These are phyloP conservation scores for Leiothrix lutea DNA, from an alignment of 2,113 vertebrate genomes.

Conservation along the genomic window DNA sequence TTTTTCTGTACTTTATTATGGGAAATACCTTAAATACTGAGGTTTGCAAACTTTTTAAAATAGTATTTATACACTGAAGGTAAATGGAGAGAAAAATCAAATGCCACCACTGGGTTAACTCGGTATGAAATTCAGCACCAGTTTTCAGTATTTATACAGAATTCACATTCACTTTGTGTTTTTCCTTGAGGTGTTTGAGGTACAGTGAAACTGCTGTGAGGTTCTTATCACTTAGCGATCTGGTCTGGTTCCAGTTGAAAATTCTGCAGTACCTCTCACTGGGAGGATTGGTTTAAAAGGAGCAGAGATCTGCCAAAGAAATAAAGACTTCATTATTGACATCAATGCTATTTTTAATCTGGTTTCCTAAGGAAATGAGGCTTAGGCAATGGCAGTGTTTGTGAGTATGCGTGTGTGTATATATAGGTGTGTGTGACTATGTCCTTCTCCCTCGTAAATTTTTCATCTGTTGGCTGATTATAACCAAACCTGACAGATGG, in stretches of 20 bases:
- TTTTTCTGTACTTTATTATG: constrained; percentile 17
- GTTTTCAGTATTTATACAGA: constrained; percentile 27
- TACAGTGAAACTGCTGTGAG: constrained; percentile 60
- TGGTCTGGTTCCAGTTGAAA: constrained; percentile 59
- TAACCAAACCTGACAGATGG: constrained; percentile 34
- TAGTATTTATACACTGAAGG: constrained; percentile 9
- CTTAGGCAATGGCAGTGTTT: constrained; percentile 24
- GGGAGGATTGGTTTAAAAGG: constrained; percentile 66
- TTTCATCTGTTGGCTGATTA: constrained; percentile 20
- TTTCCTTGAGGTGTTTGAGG: constrained; percentile 65
- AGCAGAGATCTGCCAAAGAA: constrained; percentile 51
- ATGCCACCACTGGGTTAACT: constrained; percentile 21
- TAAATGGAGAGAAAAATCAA: constrained; percentile 28
- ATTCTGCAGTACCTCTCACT: constrained; percentile 40
- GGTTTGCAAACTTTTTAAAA: constrained; percentile 6
- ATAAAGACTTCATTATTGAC: constrained; percentile 64
- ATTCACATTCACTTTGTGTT: constrained; percentile 42
- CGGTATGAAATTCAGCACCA: not conserved
- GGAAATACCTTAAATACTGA: constrained; percentile 59
- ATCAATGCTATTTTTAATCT: constrained; percentile 65
- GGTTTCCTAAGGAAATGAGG: constrained; percentile 64
- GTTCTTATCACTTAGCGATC: constrained; percentile 61
- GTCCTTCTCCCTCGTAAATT: not conserved
- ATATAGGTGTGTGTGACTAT: not conserved
- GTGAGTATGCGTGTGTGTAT: not conserved